Evolutionary conservation across 2,113 vertebrate genomes (phyloP).

Genomic region (Dromiciops gliroides): DNA sequence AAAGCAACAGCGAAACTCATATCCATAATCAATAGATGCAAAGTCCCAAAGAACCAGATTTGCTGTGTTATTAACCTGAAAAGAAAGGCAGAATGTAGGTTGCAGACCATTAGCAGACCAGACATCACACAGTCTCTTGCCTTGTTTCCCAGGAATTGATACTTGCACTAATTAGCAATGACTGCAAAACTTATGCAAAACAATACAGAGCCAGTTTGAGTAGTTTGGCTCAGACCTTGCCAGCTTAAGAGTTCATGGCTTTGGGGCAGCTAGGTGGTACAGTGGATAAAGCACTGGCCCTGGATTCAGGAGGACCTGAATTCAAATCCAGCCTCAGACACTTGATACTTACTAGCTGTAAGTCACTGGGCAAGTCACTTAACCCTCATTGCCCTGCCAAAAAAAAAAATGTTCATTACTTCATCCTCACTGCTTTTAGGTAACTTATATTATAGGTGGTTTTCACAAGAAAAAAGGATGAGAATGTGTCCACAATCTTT

Average conservation of each 20-base stretch:
- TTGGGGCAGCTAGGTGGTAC: too few species aligned
- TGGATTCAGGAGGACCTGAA: too few species aligned
- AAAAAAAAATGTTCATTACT: too few species aligned
- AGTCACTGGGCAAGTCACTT: too few species aligned
- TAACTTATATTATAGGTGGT: conserved; percentile 4
- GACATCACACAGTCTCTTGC: neutral
- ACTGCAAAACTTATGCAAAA: neutral
- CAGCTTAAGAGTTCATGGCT: neutral
- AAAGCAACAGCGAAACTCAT: neutral
- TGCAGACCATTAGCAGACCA: neutral
- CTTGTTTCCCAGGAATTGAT: neutral
- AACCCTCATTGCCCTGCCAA: too few species aligned
- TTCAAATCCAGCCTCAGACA: too few species aligned
- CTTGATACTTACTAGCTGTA: too few species aligned
- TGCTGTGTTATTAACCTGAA: neutral
- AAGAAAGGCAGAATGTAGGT: neutral
- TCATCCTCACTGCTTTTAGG: conserved; percentile 13
- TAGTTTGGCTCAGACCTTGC: neutral
- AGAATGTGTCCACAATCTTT: neutral
- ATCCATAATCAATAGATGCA: neutral
- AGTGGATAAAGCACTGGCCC: too few species aligned
- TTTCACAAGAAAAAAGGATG: conserved; percentile 45
- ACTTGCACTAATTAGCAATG: neutral
- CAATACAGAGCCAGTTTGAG: neutral
- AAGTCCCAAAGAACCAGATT: neutral